Percentiles rank a stretch among this genome's conserved stretches.
Conservation (phyloP, 2,113 vertebrate genomes). For the Serranochromis macrocephalus region DNA sequence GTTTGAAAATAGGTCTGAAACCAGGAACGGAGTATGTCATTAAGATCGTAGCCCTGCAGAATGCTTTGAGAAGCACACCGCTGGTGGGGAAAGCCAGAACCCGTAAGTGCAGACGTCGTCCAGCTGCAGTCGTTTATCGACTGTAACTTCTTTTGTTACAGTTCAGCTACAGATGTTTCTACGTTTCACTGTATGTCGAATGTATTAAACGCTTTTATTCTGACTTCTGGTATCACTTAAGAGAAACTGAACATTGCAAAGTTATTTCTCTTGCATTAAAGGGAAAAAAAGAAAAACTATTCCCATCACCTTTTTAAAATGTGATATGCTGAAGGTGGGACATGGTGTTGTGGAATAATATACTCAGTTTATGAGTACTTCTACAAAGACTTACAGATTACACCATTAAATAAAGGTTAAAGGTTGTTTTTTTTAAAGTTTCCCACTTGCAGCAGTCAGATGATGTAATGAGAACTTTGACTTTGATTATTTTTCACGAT, state of each 20-base stretch:
- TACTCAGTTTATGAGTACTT: neutral
- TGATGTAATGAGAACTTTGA: neutral
- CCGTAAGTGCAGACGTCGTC: slow-evolving; percentile 73
- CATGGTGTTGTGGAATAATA: neutral
- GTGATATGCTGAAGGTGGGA: neutral
- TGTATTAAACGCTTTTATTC: neutral
- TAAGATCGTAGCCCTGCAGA: slow-evolving; percentile 84
- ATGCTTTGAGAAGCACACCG: slow-evolving; percentile 83
- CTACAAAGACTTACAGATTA: neutral
- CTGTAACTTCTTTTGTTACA: neutral
- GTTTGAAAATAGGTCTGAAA: slow-evolving; percentile 74
- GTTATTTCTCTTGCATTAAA: neutral
- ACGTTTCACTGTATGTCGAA: neutral
- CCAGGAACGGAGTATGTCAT: slow-evolving; percentile 87
- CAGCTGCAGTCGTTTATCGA: neutral
- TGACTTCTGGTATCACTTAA: neutral
- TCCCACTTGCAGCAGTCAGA: neutral
- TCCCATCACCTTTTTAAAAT: neutral
- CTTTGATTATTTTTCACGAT: neutral
- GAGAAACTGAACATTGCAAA: neutral
- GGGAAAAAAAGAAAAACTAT: rapidly evolving
- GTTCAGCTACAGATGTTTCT: neutral
- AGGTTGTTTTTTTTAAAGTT: neutral
- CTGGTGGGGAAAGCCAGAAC: slow-evolving; percentile 86
- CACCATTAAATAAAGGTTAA: neutral